Evolutionary conservation across 1,140 invertebrate species (phyloP).

Genomic region (Amphibalanus amphitrite): DNA sequence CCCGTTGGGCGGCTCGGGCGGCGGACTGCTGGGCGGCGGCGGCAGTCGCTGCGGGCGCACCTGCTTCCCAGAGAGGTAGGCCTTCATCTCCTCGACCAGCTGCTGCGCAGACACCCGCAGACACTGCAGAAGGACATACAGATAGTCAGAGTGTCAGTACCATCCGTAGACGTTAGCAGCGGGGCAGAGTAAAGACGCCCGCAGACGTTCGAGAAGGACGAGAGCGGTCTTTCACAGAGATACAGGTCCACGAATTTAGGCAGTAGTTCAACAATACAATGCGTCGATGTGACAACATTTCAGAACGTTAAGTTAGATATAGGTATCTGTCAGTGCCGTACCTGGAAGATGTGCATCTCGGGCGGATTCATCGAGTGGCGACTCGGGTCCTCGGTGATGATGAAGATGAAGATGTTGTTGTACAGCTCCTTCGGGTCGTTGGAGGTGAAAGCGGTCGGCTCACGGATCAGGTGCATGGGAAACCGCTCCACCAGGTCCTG

Average conservation of each 20-base stretch:
- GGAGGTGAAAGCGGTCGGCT: slow-evolving; percentile 92
- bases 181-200: too few relatives aligned
- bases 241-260: too few relatives aligned
- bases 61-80: slow-evolving; percentile 49
- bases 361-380: slow-evolving; percentile 38
- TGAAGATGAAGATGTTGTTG: slow-evolving; percentile 96
- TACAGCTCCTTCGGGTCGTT: slow-evolving; percentile 91
- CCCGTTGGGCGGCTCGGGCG: slow-evolving; percentile 20
- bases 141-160: too few relatives aligned
- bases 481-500: slow-evolving; percentile 92
- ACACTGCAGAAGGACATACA: slow-evolving; percentile 34
- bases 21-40: slow-evolving; percentile 29
- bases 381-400: slow-evolving; percentile 48
- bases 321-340: too few relatives aligned
- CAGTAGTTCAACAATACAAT: too few relatives aligned
- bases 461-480: slow-evolving; percentile 73
- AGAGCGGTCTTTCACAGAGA: too few relatives aligned
- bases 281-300: too few relatives aligned
- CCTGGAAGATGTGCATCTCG: slow-evolving; percentile 99
- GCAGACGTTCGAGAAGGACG: too few relatives aligned
- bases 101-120: slow-evolving; percentile 68
- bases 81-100: slow-evolving; percentile 67
- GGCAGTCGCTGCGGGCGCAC: slow-evolving; percentile 32
- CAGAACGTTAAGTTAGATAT: too few relatives aligned
- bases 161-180: too few relatives aligned